Percentiles rank a stretch among this genome's conserved stretches.
These are phyloP conservation scores for Lacerta agilis DNA, from an alignment of 2,797 vertebrate species.

Conservation along the genomic window DNA sequence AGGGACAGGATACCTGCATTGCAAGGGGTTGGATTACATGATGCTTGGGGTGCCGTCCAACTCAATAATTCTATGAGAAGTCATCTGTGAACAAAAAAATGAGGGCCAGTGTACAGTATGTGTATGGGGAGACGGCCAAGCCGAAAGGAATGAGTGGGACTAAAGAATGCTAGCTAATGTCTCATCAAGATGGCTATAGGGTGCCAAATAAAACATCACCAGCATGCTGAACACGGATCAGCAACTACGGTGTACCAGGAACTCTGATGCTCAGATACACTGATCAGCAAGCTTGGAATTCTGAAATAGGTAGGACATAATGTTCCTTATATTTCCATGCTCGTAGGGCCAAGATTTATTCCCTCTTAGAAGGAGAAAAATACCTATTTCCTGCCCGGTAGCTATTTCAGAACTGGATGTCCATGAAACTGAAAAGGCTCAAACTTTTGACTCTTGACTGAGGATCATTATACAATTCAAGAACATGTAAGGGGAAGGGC, in stretches of 20 bases:
- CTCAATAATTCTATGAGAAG: too few relatives aligned
- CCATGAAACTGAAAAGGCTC: neutral
- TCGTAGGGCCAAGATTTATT: neutral
- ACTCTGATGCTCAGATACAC: neutral
- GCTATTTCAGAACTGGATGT: neutral
- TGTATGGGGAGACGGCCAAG: neutral
- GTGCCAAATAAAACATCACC: neutral
- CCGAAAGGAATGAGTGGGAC: neutral
- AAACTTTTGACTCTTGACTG: too few relatives aligned
- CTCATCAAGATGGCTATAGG: neutral
- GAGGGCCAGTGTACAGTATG: neutral
- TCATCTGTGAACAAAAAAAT: neutral
- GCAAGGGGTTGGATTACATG: too few relatives aligned
- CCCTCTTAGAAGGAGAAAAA: neutral
- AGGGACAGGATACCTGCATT: too few relatives aligned
- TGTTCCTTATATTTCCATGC: neutral
- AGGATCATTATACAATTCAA: neutral
- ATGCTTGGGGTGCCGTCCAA: too few relatives aligned
- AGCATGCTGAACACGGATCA: neutral
- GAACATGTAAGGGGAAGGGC: neutral
- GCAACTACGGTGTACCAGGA: neutral
- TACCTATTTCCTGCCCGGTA: neutral
- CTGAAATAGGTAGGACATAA: neutral
- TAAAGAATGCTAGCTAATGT: neutral
- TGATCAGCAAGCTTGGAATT: neutral